Conservation (phyloP, 2,797 vertebrate species). For the Cichlasoma orientale region DNA sequence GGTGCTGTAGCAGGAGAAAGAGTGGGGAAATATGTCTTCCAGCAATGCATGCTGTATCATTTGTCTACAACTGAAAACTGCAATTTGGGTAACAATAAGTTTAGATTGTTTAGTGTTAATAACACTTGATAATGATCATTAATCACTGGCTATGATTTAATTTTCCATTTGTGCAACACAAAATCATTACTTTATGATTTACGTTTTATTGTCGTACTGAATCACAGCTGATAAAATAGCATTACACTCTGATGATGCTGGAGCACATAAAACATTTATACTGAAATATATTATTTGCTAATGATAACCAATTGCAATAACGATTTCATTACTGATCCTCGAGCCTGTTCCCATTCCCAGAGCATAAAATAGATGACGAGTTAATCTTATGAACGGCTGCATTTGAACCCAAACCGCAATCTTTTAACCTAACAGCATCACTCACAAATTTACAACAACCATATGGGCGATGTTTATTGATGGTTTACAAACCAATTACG, state of each 20-base stretch:
- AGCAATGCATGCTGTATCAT: neutral
- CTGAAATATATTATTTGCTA: neutral
- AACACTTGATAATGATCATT: neutral
- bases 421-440: neutral
- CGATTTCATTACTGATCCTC: neutral
- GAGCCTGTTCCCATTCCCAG: neutral
- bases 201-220: neutral
- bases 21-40: too few species aligned
- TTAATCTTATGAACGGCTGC: neutral
- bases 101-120: neutral
- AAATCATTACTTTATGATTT: neutral
- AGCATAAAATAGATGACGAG: neutral
- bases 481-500: neutral
- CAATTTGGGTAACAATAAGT: neutral
- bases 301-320: neutral
- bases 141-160: neutral
- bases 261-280: neutral
- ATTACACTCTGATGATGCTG: neutral
- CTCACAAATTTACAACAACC: fast-evolving
- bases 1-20: too few species aligned
- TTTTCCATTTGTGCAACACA: neutral
- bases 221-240: neutral
- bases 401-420: neutral
- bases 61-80: neutral
- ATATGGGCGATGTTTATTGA: neutral